Base-by-base conservation (phyloP, 2,888 invertebrate genomes). In the Mechanitis messenoides region DNA sequence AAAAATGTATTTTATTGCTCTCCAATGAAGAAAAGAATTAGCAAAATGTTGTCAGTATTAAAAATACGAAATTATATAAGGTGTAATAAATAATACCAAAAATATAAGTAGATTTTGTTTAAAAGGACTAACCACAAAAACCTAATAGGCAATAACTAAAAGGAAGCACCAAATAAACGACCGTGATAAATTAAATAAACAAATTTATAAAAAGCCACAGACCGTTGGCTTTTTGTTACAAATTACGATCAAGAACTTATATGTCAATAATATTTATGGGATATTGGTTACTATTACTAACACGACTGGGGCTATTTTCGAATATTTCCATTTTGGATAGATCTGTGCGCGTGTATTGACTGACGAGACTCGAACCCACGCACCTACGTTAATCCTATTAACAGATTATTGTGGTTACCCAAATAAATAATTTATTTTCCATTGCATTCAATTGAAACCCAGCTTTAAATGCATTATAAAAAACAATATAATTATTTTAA, bases 151-250 rank as follows among this genome's bases (percentile, higher is more conserved):
- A 82, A 80, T 84, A 85, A 81, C 78, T 74, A 74, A 77, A 75
- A 86, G 87, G 87, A 88, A 87, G 87, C 87, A 79, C 81, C 85
- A 77, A 80, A 85, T 87, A 87, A 87, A 86, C 84, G 86, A 82
- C 80, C 85, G 84, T 86, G 85, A 80, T 87, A 85, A 88, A 88
- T 88, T 88, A 88, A 87, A 88, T 87, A 88, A 88, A 89, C 89
- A 87, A 86, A 87, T 86, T 85, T 80, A 87, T 78, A 86, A 86
- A 87, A 87, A 85, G 77, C 72, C 67, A 76, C 82, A 81, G 81
- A 79, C 83, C 77, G 80, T 70, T 75, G 74, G 74, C 79, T 83
- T 81, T 82, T 81, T 78, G 56, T 67, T 61, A 62, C 53, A 59
- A 61, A 46, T 60, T 20, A 20, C 20, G 20, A 56, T 64, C 60